These are phyloP conservation scores for Amphimallon solstitiale DNA, from an alignment of 2,888 invertebrate species.

Conservation along the genomic window DNA sequence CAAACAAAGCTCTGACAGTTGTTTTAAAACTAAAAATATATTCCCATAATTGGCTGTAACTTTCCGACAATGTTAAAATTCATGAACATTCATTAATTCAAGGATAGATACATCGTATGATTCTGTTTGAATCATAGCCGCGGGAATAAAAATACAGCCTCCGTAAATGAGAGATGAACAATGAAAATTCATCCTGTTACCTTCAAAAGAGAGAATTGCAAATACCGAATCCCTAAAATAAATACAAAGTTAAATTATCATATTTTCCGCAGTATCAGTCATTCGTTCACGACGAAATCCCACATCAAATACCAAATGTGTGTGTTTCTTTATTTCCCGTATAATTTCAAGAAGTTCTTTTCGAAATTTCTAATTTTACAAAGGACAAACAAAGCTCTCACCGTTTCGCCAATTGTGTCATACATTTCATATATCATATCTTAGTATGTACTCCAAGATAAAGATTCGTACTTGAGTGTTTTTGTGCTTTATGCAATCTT, in stretches of 20 bases:
- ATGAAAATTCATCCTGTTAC: slow-evolving; percentile 2
- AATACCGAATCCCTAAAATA: background rate
- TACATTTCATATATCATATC: background rate
- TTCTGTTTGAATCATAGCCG: too few species aligned
- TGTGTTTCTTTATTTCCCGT: background rate
- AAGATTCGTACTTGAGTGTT: background rate
- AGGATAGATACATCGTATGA: too few species aligned
- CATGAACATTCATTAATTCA: too few species aligned
- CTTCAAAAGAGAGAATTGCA: slow-evolving; percentile 10
- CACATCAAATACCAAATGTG: slow-evolving; percentile 3
- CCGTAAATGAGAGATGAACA: background rate
- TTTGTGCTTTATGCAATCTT: background rate
- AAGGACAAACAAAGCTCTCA: slow-evolving; percentile 1
- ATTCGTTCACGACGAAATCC: background rate
- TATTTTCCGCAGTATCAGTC: slow-evolving; percentile 2
- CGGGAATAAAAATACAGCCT: too few species aligned
- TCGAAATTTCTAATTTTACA: background rate
- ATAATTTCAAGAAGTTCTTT: background rate
- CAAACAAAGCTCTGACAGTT: too few species aligned
- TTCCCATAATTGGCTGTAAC: too few species aligned
- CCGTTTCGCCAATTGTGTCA: background rate
- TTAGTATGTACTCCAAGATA: background rate
- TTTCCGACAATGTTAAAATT: too few species aligned
- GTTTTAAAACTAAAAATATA: too few species aligned
- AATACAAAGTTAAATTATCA: slow-evolving; percentile 6